phyloP scores from a whole-genome alignment of 2,888 invertebrate species.

The Glaucopsyche alexis region DNA sequence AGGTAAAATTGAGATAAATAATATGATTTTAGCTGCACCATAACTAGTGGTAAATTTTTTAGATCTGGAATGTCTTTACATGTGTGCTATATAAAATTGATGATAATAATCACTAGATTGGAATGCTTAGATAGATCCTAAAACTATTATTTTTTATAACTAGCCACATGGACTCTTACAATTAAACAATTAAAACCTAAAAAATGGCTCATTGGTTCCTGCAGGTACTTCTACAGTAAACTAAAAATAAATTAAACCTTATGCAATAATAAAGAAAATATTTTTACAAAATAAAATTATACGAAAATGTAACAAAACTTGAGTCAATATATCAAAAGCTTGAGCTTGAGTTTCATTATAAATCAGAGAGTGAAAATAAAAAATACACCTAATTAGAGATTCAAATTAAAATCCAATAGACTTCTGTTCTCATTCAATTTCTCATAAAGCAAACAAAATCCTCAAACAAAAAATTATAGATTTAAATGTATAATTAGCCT shows the following conservation, averaged over 20 bases:
- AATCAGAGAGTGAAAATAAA: neutral
- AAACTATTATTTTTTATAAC: slow-evolving; percentile 39
- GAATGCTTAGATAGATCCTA: slow-evolving; percentile 48
- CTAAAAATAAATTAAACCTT: slow-evolving; percentile 30
- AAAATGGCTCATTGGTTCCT: slow-evolving; percentile 66
- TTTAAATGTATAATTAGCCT: slow-evolving; percentile 29
- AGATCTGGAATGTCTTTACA: slow-evolving; percentile 22
- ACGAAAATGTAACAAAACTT: neutral
- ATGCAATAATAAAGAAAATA: neutral
- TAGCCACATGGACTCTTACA: slow-evolving; percentile 35
- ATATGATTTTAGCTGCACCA: neutral
- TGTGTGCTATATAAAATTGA: slow-evolving; percentile 25
- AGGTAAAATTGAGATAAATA: neutral
- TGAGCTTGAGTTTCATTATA: neutral
- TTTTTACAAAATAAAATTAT: slow-evolving; percentile 12
- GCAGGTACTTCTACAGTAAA: slow-evolving; percentile 58
- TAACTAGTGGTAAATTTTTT: neutral
- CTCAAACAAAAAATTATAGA: slow-evolving; percentile 28
- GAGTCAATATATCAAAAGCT: slow-evolving; percentile 3
- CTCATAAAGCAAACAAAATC: slow-evolving; percentile 11
- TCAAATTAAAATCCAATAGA: neutral
- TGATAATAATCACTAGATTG: slow-evolving; percentile 46
- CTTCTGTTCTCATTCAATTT: neutral
- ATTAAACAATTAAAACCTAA: slow-evolving; percentile 42
- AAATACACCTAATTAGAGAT: too few relatives aligned